These are phyloP conservation scores for Cyrtodaria siliqua DNA, from an alignment of 2,888 invertebrate species.

Conservation along the genomic window DNA sequence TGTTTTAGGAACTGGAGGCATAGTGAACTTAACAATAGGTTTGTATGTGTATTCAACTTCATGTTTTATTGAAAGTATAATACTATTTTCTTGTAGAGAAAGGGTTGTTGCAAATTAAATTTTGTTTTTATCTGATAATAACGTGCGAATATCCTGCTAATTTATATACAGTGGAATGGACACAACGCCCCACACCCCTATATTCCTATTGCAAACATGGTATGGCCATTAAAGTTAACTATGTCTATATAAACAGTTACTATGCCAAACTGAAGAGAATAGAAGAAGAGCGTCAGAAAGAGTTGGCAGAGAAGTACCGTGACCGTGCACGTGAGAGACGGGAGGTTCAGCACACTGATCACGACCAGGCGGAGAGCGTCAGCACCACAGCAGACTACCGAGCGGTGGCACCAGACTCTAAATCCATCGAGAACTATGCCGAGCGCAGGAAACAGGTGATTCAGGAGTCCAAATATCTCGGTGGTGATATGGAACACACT, in stretches of 20 bases:
- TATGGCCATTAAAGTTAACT: too few species aligned
- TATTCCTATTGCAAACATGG: too few species aligned
- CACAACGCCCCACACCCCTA: too few species aligned
- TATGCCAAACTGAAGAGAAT: slow-evolving; percentile 97
- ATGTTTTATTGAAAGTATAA: too few species aligned
- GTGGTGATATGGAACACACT: slow-evolving; percentile 99
- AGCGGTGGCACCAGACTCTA: slow-evolving; percentile 98
- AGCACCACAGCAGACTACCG: slow-evolving; percentile 94
- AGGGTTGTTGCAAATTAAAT: too few species aligned
- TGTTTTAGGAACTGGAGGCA: too few species aligned
- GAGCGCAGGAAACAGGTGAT: slow-evolving; percentile 98
- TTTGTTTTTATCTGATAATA: too few species aligned
- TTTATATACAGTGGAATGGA: too few species aligned
- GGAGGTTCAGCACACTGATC: slow-evolving; percentile 93
- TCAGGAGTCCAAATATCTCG: slow-evolving; percentile 99
- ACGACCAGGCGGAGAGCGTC: slow-evolving; percentile 90
- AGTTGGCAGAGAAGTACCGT: slow-evolving; percentile 95
- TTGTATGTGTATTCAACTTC: too few species aligned
- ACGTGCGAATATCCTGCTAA: too few species aligned
- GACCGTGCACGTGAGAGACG: slow-evolving; percentile 92
- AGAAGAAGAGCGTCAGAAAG: slow-evolving; percentile 97
- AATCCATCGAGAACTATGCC: slow-evolving; percentile 91
- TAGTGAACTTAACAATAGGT: too few species aligned
- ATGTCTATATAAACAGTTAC: slow-evolving; percentile 69
- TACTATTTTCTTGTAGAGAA: too few species aligned